Evolutionary conservation across 2,113 vertebrate species (phyloP).

Genomic region (Lagopus leucura): DNA sequence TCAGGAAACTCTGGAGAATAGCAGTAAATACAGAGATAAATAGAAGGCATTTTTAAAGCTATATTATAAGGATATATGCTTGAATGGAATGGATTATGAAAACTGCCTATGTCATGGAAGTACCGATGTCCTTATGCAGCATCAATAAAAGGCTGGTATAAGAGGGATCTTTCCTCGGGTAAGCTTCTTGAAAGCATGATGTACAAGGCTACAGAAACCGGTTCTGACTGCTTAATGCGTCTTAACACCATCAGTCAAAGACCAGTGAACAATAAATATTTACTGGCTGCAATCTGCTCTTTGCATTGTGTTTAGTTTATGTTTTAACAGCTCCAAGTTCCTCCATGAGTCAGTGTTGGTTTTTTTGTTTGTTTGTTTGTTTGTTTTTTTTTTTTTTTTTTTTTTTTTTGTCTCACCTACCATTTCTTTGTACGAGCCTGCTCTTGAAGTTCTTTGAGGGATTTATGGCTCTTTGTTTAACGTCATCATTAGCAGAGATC

Average conservation of each 20-base stretch:
- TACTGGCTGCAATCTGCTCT: neutral
- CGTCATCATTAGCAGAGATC: neutral
- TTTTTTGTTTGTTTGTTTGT: no score
- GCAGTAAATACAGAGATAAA: neutral
- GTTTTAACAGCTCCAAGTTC: neutral
- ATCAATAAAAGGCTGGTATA: neutral
- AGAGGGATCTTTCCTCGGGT: neutral
- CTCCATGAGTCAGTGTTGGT: neutral
- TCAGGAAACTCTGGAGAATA: neutral
- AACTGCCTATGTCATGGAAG: neutral
- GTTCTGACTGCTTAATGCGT: neutral
- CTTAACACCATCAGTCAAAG: neutral
- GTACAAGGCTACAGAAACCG: neutral
- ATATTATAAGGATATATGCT: neutral
- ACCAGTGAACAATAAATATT: neutral
- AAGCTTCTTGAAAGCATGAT: fast-evolving
- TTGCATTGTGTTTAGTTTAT: neutral
- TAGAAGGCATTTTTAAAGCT: neutral
- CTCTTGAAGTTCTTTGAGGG: neutral
- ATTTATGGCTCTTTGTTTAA: neutral
- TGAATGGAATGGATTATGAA: neutral
- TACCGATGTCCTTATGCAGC: neutral
- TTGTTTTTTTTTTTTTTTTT: neutral
- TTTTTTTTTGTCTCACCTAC: neutral
- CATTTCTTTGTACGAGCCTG: neutral